phyloP scores from a whole-genome alignment of 2,113 vertebrate species.

The Centropus unirufus region DNA sequence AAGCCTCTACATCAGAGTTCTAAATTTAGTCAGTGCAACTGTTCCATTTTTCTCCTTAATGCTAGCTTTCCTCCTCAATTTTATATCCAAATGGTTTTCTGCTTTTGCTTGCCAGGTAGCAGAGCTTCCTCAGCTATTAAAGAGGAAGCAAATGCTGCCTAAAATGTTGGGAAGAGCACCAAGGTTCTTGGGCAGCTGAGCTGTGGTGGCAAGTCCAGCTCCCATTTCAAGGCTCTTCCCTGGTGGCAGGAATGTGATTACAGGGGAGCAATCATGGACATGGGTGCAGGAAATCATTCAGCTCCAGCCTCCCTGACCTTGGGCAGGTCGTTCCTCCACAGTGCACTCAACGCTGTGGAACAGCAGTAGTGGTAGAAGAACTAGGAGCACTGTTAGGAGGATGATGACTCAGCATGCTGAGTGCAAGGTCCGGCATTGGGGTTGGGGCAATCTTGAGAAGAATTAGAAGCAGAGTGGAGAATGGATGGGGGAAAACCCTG shows the following conservation, averaged over 20 bases:
- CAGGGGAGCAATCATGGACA: not conserved
- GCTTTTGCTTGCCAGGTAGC: not conserved
- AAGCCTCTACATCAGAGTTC: not conserved
- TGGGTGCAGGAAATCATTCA: accelerated
- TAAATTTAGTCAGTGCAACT: not conserved
- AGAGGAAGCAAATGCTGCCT: not conserved
- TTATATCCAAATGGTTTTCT: not conserved
- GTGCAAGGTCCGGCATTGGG: too few species aligned
- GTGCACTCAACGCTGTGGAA: not conserved
- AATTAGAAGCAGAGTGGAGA: too few species aligned
- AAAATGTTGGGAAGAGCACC: not conserved
- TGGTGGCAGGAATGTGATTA: not conserved
- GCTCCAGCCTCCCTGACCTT: not conserved
- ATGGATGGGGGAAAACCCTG: too few species aligned
- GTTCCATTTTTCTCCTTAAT: not conserved
- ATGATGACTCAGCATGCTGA: not conserved
- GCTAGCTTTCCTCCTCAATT: not conserved
- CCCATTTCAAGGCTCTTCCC: not conserved
- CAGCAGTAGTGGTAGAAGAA: not conserved
- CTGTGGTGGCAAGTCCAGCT: not conserved
- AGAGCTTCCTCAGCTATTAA: not conserved
- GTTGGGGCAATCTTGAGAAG: too few species aligned
- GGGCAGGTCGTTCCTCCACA: not conserved
- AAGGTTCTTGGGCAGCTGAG: not conserved
- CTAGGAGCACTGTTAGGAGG: not conserved